phyloP scores from a whole-genome alignment of 2,888 invertebrate genomes.

The Hydrotaea diabolus region DNA sequence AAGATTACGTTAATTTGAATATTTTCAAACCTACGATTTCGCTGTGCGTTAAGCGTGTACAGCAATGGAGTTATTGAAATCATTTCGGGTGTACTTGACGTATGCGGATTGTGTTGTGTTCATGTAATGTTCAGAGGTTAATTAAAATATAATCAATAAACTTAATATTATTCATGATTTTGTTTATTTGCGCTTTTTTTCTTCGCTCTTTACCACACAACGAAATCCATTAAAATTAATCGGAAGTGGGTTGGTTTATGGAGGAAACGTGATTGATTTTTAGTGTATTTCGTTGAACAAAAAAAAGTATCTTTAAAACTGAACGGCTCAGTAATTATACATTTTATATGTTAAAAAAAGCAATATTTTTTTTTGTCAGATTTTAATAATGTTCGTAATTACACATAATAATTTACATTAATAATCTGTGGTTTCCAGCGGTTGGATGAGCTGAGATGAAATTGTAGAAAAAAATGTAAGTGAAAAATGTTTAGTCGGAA shows the following conservation, averaged over 20 bases:
- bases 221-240: conserved; percentile 37
- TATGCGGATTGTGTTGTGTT: background rate
- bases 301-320: background rate
- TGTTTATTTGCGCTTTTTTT: background rate
- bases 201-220: background rate
- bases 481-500: no score
- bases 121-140: conserved; percentile 19
- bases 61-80: no score
- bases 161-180: background rate
- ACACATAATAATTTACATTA: conserved; percentile 9
- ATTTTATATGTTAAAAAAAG: background rate
- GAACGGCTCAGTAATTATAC: background rate
- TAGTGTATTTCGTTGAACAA: background rate
- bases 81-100: background rate
- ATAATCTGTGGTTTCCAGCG: background rate
- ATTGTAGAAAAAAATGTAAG: no score
- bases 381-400: background rate
- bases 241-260: conserved; percentile 21
- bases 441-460: no score
- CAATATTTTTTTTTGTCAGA: background rate
- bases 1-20: background rate
- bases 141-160: conserved; percentile 42
- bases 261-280: conserved; percentile 15
- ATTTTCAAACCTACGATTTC: background rate
- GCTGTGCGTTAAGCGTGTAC: no score